Evolutionary conservation across 1,140 invertebrate genomes (phyloP), one percentile per base, ranked within the genome.

Genomic region (Littorina saxatilis): DNA sequence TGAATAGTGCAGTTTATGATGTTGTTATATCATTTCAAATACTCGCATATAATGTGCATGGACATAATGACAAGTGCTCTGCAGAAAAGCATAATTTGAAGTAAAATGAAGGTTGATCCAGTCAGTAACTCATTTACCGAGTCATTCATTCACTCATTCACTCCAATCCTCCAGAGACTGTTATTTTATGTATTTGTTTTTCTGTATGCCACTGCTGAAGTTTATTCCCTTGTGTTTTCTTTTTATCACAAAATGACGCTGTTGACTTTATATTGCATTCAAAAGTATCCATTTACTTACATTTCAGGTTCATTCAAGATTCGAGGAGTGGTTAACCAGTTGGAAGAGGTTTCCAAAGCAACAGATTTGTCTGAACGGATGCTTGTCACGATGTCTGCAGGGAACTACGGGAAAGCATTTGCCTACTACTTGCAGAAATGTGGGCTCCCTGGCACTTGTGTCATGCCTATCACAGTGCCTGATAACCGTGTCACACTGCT

Each of bases 321-420:
- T 37, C 80, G 90, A 29, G 90, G 89, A 15, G 87, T 91, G 13
- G 82, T 84, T 0, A 90, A 89, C 75, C 90, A 91, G 76, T 87
- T 91, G 82, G 76, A 82, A 37, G 32, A 63, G n/a, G 39, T 78
- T 4, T 15, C 39, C 3, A 11, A 39, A 15, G n/a, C 29, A 17
- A 43, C 17, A 11, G 70, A 73, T 27, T 20, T 63, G 29, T n/a
- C 35, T 9, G 3, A 61, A 15, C 80, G 85, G 66, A 85, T 85
- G 43, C 77, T 89, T 13, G 80, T 91, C 4, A 90, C 90, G 0
- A 87, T 90, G 82, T 91, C 90, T 66, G 91, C 91, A 73, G 91
- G 90, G 47, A 91, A 91, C 79, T 91, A 90, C 85, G 91, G 91
- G 20, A 90, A 89, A 80, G 87, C 91, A 20, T 91, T 91, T 86